A percentile compares a stretch with the other conserved stretches of the same genome.
Conservation (phyloP, 2,797 vertebrate species). For the Momotus momota region DNA sequence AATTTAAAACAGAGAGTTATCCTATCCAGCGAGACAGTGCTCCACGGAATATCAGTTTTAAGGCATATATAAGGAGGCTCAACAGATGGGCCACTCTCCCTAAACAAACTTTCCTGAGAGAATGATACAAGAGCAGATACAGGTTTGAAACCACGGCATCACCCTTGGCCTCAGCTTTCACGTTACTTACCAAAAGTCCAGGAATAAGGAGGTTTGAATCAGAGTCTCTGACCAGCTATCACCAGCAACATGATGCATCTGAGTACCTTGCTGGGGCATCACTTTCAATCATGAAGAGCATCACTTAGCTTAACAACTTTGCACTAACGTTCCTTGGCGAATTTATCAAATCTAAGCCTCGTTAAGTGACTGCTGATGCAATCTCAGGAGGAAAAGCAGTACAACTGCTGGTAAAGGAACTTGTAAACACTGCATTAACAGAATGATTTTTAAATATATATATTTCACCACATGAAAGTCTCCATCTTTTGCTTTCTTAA, state of each 20-base stretch:
- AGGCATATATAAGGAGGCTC: fast-evolving
- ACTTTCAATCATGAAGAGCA: background rate
- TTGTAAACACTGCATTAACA: background rate
- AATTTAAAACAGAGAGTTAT: background rate
- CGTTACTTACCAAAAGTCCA: too few relatives aligned
- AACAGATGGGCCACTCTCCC: fast-evolving
- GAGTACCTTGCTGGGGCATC: background rate
- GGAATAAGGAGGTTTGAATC: too few relatives aligned
- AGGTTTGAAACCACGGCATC: background rate
- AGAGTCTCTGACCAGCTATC: background rate
- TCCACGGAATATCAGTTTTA: background rate
- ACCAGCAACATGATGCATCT: background rate
- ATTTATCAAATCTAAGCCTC: background rate
- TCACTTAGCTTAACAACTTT: background rate
- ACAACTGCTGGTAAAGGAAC: background rate
- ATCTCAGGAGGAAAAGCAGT: background rate
- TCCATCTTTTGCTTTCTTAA: background rate
- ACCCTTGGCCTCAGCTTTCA: background rate
- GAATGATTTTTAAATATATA: background rate
- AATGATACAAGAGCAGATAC: background rate
- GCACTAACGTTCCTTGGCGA: background rate
- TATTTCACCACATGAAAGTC: background rate
- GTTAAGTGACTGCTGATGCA: background rate
- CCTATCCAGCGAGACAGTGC: background rate
- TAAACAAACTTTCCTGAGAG: background rate